These are phyloP conservation scores for Bothrops jararaca DNA, from an alignment of 2,113 vertebrate genomes.

Conservation along the genomic window DNA sequence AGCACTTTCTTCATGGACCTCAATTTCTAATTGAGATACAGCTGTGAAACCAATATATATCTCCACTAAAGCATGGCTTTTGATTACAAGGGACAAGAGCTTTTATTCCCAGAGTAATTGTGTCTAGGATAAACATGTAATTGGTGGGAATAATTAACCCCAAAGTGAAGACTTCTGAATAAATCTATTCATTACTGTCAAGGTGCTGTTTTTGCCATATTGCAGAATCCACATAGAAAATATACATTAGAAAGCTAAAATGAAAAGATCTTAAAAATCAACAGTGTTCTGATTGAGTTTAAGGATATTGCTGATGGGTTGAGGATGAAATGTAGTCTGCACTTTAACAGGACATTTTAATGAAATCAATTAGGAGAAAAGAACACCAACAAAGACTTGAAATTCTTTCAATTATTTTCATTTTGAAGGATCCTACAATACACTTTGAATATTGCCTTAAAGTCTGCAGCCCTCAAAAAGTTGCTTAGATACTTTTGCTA, in stretches of 20 bases:
- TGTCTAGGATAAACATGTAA: constrained; percentile 26
- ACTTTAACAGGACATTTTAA: neutral
- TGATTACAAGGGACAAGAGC: constrained; percentile 31
- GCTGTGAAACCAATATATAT: constrained; percentile 42
- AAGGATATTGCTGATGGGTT: neutral
- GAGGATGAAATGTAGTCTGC: neutral
- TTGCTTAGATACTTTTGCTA: neutral
- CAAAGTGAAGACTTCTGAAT: constrained; percentile 19
- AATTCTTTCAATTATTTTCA: neutral
- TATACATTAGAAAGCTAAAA: neutral
- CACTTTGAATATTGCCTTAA: neutral
- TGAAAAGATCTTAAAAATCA: neutral
- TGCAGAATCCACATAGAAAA: neutral
- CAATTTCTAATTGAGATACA: constrained; percentile 55
- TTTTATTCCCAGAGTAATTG: constrained; percentile 41
- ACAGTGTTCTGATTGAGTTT: neutral
- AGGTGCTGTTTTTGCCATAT: neutral
- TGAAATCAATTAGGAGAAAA: neutral
- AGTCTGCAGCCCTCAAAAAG: neutral
- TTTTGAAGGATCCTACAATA: neutral
- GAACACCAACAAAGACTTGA: neutral
- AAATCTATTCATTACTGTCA: constrained; percentile 16
- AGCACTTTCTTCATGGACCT: constrained; percentile 48
- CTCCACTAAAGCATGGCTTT: constrained; percentile 31
- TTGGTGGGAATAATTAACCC: constrained; percentile 37